Evolutionary conservation across 2,888 invertebrate species (phyloP), one percentile per base, ranked within the genome.

Genomic region (Cataglyphis rosenhaueri): DNA sequence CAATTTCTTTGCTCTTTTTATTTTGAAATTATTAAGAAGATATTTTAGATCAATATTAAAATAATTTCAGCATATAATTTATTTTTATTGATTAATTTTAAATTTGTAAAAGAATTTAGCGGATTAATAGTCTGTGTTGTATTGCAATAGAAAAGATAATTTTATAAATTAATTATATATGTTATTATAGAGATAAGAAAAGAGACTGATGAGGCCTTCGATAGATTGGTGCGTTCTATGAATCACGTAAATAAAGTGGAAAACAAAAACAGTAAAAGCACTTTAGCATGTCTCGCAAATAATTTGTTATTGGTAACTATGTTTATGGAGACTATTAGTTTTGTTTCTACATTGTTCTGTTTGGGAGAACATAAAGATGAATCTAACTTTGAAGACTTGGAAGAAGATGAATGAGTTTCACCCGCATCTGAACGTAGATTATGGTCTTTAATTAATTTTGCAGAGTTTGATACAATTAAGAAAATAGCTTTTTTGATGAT

Each of bases 271-370:
- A 55, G 82, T n/a, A 70, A 79, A 29, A 89, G 81, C 18, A 87
- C 86, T 29, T 74, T 92, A 38, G 65, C 83, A 9, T 73, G 85
- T 41, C 74, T 92, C 5, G 91, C 91, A 6, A 91, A 91, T 79
- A 92, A 90, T 65, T 86, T 92, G 52, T 71, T 92, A 2, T 79
- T 92, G 29, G 88, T 89, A 3, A 84, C 91, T 21, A 89, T 91
- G 85, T 92, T 92, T 61, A 88, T 91, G 86, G 91, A 89, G 64
- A 88, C 88, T 9, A 48, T 89, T 41, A 81, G 87, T 15, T 88
- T 89, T 10, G 71, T 88, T 61, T 88, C 89, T 6, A 68, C 87
- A 8, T 82, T 89, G 55, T 89, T 79, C 35, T 85, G 75, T 21
- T 48, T 84, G 12, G 81, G 70, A 8, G 32, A 18, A 1, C 44